Conservation (phyloP, 2,888 invertebrate genomes). For the Hemistola chrysoprasaria region DNA sequence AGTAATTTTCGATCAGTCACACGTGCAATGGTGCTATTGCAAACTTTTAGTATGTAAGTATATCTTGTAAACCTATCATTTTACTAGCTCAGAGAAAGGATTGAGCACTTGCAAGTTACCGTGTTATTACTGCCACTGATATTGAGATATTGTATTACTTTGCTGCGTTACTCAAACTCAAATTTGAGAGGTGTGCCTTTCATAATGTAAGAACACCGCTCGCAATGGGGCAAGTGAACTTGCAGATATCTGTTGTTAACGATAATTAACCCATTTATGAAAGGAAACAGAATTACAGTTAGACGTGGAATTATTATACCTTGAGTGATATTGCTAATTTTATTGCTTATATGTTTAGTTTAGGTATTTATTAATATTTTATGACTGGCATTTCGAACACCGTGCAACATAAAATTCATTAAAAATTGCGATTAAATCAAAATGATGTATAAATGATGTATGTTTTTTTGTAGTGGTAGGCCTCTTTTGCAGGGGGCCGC, state of each 20-base stretch:
- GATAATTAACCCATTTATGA: slow-evolving; percentile 4
- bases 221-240: slow-evolving; percentile 8
- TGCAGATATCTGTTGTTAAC: slow-evolving; percentile 6
- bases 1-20: too few relatives aligned
- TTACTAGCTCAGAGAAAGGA: slow-evolving; percentile 46
- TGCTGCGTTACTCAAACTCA: slow-evolving; percentile 47
- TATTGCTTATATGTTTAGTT: too few relatives aligned
- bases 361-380: too few relatives aligned
- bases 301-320: too few relatives aligned
- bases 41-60: slow-evolving; percentile 37
- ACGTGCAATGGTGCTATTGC: slow-evolving; percentile 29
- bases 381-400: too few relatives aligned
- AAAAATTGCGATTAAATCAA: too few relatives aligned
- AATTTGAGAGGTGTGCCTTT: slow-evolving; percentile 43
- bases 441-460: too few relatives aligned
- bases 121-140: slow-evolving; percentile 39
- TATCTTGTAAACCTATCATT: slow-evolving; percentile 41
- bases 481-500: too few relatives aligned
- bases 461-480: too few relatives aligned
- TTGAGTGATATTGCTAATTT: not conserved
- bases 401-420: too few relatives aligned
- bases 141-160: slow-evolving; percentile 51
- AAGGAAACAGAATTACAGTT: not conserved
- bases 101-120: slow-evolving; percentile 33
- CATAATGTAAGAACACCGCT: slow-evolving; percentile 29